phyloP scores from a whole-genome alignment of 2,888 invertebrate genomes.

The Lamellibrachia columna region DNA sequence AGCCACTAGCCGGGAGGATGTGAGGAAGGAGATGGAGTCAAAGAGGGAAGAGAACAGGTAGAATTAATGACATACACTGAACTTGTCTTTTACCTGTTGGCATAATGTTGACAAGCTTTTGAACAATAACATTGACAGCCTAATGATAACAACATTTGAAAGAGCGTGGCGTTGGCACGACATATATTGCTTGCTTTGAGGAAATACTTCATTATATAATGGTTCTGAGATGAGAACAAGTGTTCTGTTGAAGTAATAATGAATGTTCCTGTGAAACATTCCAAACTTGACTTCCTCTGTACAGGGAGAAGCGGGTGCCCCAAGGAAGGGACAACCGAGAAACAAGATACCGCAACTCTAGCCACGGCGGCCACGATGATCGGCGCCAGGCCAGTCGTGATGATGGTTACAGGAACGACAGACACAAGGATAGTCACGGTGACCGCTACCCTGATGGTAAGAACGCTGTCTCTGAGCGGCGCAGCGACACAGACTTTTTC shows the following conservation, averaged over 20 bases:
- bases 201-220: neutral
- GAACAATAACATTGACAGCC: too few species aligned
- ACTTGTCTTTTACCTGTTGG: neutral
- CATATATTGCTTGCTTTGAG: neutral
- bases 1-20: neutral
- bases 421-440: neutral
- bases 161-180: neutral
- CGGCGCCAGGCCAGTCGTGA: neutral
- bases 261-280: neutral
- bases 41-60: neutral
- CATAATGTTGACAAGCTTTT: too few species aligned
- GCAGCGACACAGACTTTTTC: neutral
- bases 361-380: slow-evolving; percentile 14
- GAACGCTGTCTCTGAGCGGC: neutral
- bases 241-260: neutral
- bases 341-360: slow-evolving; percentile 19
- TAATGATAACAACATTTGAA: neutral
- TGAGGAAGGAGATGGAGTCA: slow-evolving; percentile 27
- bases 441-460: slow-evolving; percentile 20
- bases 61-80: neutral
- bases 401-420: slow-evolving; percentile 14
- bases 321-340: slow-evolving; percentile 21
- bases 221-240: neutral
- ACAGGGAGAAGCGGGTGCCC: neutral
- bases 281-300: neutral